Evolutionary conservation across 2,113 vertebrate species (phyloP), one percentile per base, ranked within the genome.

Genomic region (Blennius ocellaris): DNA sequence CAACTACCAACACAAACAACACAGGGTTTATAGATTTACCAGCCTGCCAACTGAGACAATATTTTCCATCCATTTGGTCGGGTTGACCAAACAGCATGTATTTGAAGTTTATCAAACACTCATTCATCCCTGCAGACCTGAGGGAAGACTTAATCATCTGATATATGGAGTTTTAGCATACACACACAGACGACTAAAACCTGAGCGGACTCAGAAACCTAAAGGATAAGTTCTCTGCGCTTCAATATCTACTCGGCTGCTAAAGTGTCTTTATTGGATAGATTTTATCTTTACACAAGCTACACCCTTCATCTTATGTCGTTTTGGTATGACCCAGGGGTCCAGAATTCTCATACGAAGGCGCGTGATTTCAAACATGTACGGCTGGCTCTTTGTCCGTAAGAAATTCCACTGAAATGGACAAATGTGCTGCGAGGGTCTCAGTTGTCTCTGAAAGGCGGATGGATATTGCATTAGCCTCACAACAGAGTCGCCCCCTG

Each of bases 71-170:
- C 82, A 87, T 89, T 91, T 83, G 61, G 78, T 79, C 76, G 83
- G 72, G 74, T 80, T 87, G 87, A 90, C 89, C 83, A 91, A 92
- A 88, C 84, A 85, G 52, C 49, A 54, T 17, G 74, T 86, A 86
- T 87, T 89, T 90, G 69, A 92, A 89, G 90, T 94, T 94, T 92
- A 93, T 93, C 90, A 93, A 89, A 90, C 80, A 90, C 78, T 90
- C 89, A 87, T 92, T 93, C 92, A 91, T 89, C 89, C 85, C 85
- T 66, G 71, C 84, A 83, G 85, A 85, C 87, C 74, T 49, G 66
- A 73, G 66, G 84, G 76, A 82, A 71, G 69, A 73, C 73, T 83
- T 82, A 63, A 90, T 93, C 86, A 87, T 76, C 70, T 89, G 78
- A 87, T 86, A 78, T 81, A 86, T 85, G 71, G 73, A 84, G 75